Evolutionary conservation across 1,140 invertebrate species (phyloP), one percentile per base, ranked within the genome.

Genomic region (Whitmania pigra): DNA sequence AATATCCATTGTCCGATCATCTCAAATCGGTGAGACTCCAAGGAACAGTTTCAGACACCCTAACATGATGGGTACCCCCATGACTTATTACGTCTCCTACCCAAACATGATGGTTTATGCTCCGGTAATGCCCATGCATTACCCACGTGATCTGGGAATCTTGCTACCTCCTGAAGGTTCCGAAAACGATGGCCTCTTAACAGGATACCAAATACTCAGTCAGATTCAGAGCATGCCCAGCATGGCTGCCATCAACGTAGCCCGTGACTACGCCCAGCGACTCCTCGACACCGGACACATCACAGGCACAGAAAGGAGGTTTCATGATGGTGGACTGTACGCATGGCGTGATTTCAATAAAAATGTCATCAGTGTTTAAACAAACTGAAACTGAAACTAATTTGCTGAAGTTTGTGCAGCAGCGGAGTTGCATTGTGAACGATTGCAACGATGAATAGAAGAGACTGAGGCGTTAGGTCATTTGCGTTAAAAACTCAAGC

Each of bases 221-320:
- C 53, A 49, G 69, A 70, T 70, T 15, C 69, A 49, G 31, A 36
- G 25, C 2, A n/a, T 53, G n/a, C 40, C 20, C 7, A 22, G 49
- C 11, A 70, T n/a, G 36, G n/a, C 49, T 2, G 69, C 25, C 15
- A 2, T 18, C 15, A 36, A 53, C 6, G 69, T 53, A 13, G 69
- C 69, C 29, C 49, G 49, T 17, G 29, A 49, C 5, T 70, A 70
- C 25, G 69, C 69, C 27, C 69, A 70, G 53, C 53, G 25, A 17
- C n/a, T 70, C 11, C 25, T 53, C 5, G 22, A 53, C 11, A 17
- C 69, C 0, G 69, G 69, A 49, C 53, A 70, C 25, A 70, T 70
- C 53, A 53, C 31, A 17, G 49, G 49, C 3, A n/a, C 53, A 15
- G 69, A 70, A 7, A 63, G 29, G 69, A 25, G 27, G 43, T 70